Evolutionary conservation across 2,888 invertebrate species (phyloP).

Genomic region (Orthonevra nobilis): DNA sequence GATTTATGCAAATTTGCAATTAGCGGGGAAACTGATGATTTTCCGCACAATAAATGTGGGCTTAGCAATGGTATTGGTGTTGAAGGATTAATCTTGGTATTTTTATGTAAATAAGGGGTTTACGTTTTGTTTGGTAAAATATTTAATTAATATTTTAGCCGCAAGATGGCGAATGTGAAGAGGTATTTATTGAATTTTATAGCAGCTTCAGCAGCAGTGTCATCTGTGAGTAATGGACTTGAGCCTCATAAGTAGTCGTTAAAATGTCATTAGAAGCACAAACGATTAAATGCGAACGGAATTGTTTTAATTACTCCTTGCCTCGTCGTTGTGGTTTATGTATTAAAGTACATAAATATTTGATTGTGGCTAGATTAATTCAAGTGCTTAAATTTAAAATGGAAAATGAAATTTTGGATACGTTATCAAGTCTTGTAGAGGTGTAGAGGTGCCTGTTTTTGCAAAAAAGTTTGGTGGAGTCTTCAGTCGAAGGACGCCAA

Average conservation of each 20-base stretch:
- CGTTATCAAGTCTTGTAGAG: no score
- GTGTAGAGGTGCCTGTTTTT: no score
- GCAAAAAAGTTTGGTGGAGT: no score
- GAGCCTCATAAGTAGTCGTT: neutral
- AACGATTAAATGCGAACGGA: neutral
- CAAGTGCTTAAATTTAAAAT: no score
- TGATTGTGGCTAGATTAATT: no score
- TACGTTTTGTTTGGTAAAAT: constrained; percentile 8
- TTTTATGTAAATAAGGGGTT: constrained; percentile 22
- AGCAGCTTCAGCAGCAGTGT: neutral
- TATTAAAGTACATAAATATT: no score
- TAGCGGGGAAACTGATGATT: constrained; percentile 47
- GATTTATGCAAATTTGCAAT: constrained; percentile 58
- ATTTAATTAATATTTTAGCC: constrained; percentile 7
- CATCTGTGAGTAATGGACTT: neutral
- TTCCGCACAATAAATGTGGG: constrained; percentile 27
- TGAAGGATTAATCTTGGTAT: constrained; percentile 9
- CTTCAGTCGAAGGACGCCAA: no score
- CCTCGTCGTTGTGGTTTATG: no score
- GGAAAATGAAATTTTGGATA: no score
- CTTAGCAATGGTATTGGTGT: constrained; percentile 1
- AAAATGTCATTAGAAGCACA: neutral
- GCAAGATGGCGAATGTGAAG: neutral
- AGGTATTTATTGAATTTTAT: neutral
- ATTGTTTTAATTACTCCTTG: neutral